Base-by-base conservation (phyloP, 1,140 invertebrate genomes). In the Dufourea novaeangliae region DNA sequence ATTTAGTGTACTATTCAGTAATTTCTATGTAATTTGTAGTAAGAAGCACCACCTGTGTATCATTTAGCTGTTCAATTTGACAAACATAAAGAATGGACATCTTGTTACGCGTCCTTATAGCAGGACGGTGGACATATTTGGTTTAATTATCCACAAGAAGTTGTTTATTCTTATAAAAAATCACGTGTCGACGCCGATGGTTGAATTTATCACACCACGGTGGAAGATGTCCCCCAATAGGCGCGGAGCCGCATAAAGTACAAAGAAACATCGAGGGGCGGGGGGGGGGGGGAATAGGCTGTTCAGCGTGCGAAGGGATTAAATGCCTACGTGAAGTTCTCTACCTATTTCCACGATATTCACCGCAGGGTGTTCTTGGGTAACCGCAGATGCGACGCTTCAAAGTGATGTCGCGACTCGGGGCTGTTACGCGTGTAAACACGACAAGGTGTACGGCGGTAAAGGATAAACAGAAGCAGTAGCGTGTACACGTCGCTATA, bases 371-470 rank as follows among this genome's bases (percentile, higher is more conserved):
- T 83, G 78, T 84, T 84, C 82, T 80, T 84, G 78, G 78, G 83
- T 83, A 83, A 84, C 83, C 78, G 81, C 82, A 84, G 82, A 85
- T 84, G 78, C 82, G 69, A 80, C 73, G 79, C 82, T 83, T 84
- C 82, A 84, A 85, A 84, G 82, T 80, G 71, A 67, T 63, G 56
- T 80, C 54, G 64, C 67, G 56, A 54, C 67, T 78, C 46, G 59
- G 68, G 56, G 64, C 56, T 83, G 61, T 83, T 70, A 79, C 77
- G 77, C 54, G 56, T 66, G 62, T 79, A 83, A 83, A 84, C 82
- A 80, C 54, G 32, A 22, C 54, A 52, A 63, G 64, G 46, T 50
- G 39, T 39, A n/a, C 34, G 41, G 12, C 54, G 6, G 14, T 27
- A 32, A 79, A 70, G 50, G 72, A 84, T 83, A 82, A 75, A 56